Conservation (phyloP, 2,113 vertebrate genomes). For the Mohoua ochrocephala region DNA sequence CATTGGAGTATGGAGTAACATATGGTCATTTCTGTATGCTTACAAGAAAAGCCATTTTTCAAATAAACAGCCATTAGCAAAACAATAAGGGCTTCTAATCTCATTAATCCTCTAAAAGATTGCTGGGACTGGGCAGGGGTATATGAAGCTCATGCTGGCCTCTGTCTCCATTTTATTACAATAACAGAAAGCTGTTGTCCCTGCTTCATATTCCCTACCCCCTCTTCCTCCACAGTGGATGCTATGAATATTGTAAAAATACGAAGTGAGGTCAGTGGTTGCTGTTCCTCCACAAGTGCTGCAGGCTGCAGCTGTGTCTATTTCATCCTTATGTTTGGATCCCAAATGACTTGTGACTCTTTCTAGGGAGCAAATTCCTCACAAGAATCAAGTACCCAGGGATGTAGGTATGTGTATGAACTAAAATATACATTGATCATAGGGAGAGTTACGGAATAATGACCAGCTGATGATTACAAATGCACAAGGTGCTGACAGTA, state of each 20-base stretch:
- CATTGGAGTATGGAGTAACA: not conserved
- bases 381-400: not conserved
- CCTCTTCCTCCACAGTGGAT: not conserved
- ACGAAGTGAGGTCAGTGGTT: not conserved
- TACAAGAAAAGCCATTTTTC: slow-evolving; percentile 41
- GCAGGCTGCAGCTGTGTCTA: not conserved
- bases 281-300: not conserved
- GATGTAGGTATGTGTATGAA: not conserved
- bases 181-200: not conserved
- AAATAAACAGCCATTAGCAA: slow-evolving; percentile 54
- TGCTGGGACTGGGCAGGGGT: not conserved
- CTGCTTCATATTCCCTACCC: not conserved
- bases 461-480: not conserved
- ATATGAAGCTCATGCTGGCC: not conserved
- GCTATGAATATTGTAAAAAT: not conserved
- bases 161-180: not conserved
- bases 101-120: slow-evolving; percentile 65
- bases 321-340: not conserved
- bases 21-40: slow-evolving; percentile 47
- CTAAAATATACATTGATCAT: rapidly evolving
- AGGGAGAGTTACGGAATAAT: not conserved
- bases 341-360: not conserved
- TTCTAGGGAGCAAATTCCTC: not conserved
- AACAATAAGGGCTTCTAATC: slow-evolving; percentile 59
- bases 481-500: not conserved